phyloP scores from a whole-genome alignment of 1,140 invertebrate genomes.

The Atta cephalotes region DNA sequence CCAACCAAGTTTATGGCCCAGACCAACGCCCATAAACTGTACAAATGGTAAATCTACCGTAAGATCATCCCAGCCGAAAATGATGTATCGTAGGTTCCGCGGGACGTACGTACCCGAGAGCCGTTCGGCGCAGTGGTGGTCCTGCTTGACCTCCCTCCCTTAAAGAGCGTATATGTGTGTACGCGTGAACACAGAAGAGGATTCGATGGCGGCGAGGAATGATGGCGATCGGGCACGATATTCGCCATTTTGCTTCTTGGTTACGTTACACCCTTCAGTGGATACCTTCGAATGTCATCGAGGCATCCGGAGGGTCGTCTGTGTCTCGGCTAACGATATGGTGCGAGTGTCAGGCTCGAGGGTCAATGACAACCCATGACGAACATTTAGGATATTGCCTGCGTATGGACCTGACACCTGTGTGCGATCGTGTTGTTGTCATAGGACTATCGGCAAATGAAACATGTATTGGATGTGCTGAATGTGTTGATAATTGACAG shows the following conservation, averaged over 20 bases:
- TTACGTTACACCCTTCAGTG: constrained; percentile 33
- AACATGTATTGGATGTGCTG: not conserved
- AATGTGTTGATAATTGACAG: not conserved
- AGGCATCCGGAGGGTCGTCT: not conserved
- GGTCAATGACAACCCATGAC: constrained; percentile 17
- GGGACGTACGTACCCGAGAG: constrained; percentile 73
- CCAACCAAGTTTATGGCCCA: constrained; percentile 86
- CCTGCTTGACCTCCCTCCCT: constrained; percentile 65
- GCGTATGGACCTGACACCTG: constrained; percentile 47
- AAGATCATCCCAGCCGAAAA: constrained; percentile 87
- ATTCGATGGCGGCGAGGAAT: not conserved
- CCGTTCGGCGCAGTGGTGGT: constrained; percentile 46
- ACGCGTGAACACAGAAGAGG: constrained; percentile 32
- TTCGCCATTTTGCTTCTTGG: constrained; percentile 21
- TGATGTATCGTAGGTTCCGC: constrained; percentile 85
- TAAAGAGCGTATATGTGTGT: constrained; percentile 13
- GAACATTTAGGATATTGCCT: constrained; percentile 27
- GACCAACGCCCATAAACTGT: constrained; percentile 86
- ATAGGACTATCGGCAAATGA: not conserved
- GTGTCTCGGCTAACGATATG: constrained; percentile 8
- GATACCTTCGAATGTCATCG: constrained; percentile 11
- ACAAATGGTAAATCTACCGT: constrained; percentile 87
- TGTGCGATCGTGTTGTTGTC: constrained; percentile 19
- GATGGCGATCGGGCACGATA: not conserved
- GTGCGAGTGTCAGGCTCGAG: constrained; percentile 33